These are phyloP conservation scores for Xestia rhomboidea DNA, from an alignment of 2,888 invertebrate species.

Conservation along the genomic window DNA sequence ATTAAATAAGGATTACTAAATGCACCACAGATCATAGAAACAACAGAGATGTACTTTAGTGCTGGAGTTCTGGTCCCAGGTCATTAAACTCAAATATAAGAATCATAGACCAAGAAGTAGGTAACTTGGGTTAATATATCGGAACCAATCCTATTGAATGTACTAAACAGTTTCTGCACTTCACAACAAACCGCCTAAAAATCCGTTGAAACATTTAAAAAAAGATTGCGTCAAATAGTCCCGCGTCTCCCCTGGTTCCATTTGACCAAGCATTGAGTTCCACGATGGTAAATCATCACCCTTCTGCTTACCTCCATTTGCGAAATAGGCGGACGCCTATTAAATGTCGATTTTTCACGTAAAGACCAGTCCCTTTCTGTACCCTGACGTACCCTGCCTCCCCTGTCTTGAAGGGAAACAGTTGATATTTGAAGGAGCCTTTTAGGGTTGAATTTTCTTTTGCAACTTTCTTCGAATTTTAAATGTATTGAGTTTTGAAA, in stretches of 20 bases:
- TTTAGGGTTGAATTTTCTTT: constrained; percentile 64
- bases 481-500: constrained; percentile 62
- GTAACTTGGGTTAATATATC: not conserved
- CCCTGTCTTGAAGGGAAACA: constrained; percentile 70
- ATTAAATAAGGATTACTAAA: not conserved
- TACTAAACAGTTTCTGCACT: not conserved
- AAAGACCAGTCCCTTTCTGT: constrained; percentile 64
- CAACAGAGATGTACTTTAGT: not conserved
- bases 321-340: constrained; percentile 85
- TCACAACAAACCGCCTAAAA: not conserved
- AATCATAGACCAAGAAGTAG: not conserved
- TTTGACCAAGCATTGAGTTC: constrained; percentile 67
- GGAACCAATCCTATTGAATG: not conserved
- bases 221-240: constrained; percentile 55
- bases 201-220: constrained; percentile 39
- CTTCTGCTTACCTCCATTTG: constrained; percentile 76
- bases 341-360: constrained; percentile 90
- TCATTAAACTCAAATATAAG: not conserved
- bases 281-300: constrained; percentile 79
- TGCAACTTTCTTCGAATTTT: constrained; percentile 59
- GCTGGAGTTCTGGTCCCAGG: not conserved
- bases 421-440: constrained; percentile 74
- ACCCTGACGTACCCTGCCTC: constrained; percentile 52
- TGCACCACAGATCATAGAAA: no score
- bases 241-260: constrained; percentile 57